Evolutionary conservation across 2,888 invertebrate genomes (phyloP), one percentile per base, ranked within the genome.

Genomic region (Dryocosmus kuriphilus): DNA sequence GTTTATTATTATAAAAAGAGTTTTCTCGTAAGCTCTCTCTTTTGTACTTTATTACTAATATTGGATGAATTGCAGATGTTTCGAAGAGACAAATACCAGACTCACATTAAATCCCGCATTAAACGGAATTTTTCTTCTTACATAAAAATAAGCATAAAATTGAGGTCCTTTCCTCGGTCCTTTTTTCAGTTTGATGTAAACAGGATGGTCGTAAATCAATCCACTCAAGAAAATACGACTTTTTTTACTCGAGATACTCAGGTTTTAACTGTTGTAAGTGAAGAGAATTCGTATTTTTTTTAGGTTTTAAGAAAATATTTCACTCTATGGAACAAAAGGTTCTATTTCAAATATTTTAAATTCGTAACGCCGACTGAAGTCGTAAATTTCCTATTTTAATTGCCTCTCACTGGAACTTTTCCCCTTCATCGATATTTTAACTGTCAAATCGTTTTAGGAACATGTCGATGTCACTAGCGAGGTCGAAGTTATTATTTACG

Each of bases 371-470:
- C 24, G 24, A 24, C 24, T 57, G 14, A 22, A 57, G 24, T 57
- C 57, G 24, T 57, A 24, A 11, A 22, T 22, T 57, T 57, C 57
- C 57, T 57, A 57, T 24, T 57, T 57, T 57, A 46, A 57, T 57
- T 57, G 57, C 11, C 24, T 24, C 14, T 14, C 8, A 51, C 8
- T 51, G 2, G 30, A 61, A 61, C 19, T 8, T 30, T 30, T 16
- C 30, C 30, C 30, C 30, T 30, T 19, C 2, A 30, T 11, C 5
- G 2, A 2, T 32, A 7, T 61, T 61, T 61, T 61, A 16, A 61
- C 30, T 61, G 16, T 2, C 14, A 24, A 30, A 61, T 24, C 61
- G 61, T 61, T 19, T 30, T 19, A 19, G 19, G 19, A 61, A 61
- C 61, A 30, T 61, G 61, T 61, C 61, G 6, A 27, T 61, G 4